These are phyloP conservation scores for Ctenodactylus gundi DNA, from an alignment of 2,113 vertebrate species.

Conservation along the genomic window DNA sequence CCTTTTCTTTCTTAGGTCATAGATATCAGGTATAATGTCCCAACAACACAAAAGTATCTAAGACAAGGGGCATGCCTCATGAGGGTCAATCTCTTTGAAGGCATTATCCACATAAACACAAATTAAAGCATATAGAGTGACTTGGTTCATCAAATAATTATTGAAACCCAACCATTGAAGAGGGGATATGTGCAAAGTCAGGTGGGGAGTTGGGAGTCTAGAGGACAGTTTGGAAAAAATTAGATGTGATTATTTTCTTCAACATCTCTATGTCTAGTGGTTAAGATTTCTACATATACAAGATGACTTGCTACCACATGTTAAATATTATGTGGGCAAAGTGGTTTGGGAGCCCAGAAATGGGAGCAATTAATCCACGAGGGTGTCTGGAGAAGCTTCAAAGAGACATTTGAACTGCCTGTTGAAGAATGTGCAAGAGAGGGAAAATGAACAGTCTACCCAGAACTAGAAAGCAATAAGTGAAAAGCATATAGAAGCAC, in stretches of 20 bases:
- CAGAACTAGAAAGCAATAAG: not conserved
- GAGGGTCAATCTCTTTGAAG: not conserved
- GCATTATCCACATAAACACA: not conserved
- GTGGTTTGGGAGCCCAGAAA: not conserved
- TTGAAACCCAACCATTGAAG: not conserved
- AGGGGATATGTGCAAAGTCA: not conserved
- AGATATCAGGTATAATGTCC: too few relatives aligned
- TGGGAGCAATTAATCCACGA: not conserved
- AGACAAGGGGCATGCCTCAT: rapidly evolving
- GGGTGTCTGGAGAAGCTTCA: not conserved
- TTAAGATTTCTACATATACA: not conserved
- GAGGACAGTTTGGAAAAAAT: not conserved
- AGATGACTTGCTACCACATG: rapidly evolving
- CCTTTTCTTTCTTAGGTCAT: too few relatives aligned
- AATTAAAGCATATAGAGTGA: not conserved
- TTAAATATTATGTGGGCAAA: not conserved
- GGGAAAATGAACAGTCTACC: not conserved
- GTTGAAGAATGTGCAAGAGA: not conserved
- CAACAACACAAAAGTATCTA: too few relatives aligned
- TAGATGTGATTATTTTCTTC: not conserved
- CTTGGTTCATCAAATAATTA: not conserved
- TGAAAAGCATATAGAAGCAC: not conserved
- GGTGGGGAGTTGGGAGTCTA: not conserved
- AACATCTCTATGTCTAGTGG: not conserved
- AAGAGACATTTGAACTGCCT: not conserved